These are phyloP conservation scores for Pseudococcus viburni DNA, from an alignment of 2,888 invertebrate genomes.

Conservation along the genomic window DNA sequence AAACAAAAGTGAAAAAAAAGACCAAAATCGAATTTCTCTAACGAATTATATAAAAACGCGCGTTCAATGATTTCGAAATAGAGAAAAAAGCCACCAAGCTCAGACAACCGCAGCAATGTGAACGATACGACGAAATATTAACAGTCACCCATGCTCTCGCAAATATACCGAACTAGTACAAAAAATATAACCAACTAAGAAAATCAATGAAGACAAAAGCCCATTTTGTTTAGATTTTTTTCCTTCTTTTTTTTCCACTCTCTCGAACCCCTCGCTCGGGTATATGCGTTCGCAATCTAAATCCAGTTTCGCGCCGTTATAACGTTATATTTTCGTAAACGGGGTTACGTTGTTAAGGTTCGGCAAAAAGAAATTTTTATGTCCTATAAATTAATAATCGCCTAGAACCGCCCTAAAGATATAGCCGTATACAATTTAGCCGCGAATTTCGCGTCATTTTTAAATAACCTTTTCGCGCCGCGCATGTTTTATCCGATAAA, in stretches of 20 bases:
- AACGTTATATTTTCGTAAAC: constrained; percentile 16
- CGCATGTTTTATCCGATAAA: constrained; percentile 27
- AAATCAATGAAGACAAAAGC: constrained; percentile 55
- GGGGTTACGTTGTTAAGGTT: not conserved
- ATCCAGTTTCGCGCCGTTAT: constrained; percentile 32
- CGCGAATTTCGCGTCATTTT: constrained; percentile 9
- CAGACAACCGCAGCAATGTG: constrained; percentile 48
- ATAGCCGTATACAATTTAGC: not conserved
- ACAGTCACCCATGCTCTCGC: constrained; percentile 49
- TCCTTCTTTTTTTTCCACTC: not conserved
- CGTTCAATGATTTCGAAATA: constrained; percentile 28
- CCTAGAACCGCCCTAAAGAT: constrained; percentile 9
- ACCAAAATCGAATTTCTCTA: constrained; percentile 48
- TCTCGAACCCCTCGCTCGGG: not conserved
- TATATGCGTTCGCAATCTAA: constrained; percentile 16
- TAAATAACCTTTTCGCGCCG: constrained; percentile 20
- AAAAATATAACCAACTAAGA: constrained; percentile 55
- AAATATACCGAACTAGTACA: constrained; percentile 44
- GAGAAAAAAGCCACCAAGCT: not conserved
- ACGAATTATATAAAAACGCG: constrained; percentile 40
- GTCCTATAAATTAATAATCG: constrained; percentile 35
- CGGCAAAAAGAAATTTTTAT: not conserved
- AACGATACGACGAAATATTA: constrained; percentile 51
- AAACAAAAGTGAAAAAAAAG: constrained; percentile 52
- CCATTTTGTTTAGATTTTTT: constrained; percentile 57